These are phyloP conservation scores for Tricholaema leucomelas DNA, from an alignment of 2,113 vertebrate species.

Conservation along the genomic window DNA sequence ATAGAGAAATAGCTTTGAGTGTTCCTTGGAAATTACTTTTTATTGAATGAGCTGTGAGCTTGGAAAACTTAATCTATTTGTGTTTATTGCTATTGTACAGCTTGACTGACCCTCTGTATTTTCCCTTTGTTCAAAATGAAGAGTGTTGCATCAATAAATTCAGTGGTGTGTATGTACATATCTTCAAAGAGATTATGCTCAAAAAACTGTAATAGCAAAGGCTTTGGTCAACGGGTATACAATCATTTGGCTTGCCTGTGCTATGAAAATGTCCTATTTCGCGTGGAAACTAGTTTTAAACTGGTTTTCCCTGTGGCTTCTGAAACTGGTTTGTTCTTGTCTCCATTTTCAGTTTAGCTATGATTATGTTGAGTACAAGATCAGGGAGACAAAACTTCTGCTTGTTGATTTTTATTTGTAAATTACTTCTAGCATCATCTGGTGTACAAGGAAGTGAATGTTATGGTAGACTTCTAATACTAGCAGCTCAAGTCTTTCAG, in stretches of 20 bases:
- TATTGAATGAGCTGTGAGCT: neutral
- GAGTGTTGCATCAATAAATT: neutral
- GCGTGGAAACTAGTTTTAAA: constrained; percentile 15
- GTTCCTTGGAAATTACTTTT: neutral
- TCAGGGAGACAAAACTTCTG: neutral
- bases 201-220: neutral
- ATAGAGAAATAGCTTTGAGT: neutral
- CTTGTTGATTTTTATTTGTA: neutral
- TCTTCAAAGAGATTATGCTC: neutral
- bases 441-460: neutral
- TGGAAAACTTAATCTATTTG: neutral
- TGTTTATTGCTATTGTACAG: neutral
- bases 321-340: constrained; percentile 30
- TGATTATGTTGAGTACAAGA: neutral
- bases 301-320: constrained; percentile 43
- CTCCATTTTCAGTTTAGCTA: neutral
- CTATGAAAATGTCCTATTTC: neutral
- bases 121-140: neutral
- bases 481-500: neutral
- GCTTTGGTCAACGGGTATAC: neutral
- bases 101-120: neutral
- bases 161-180: neutral
- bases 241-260: neutral
- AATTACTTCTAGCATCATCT: neutral
- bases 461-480: neutral